Base-by-base conservation (phyloP, 64 coral and sea anemone genomes). In the Pocillopora damicornis region DNA sequence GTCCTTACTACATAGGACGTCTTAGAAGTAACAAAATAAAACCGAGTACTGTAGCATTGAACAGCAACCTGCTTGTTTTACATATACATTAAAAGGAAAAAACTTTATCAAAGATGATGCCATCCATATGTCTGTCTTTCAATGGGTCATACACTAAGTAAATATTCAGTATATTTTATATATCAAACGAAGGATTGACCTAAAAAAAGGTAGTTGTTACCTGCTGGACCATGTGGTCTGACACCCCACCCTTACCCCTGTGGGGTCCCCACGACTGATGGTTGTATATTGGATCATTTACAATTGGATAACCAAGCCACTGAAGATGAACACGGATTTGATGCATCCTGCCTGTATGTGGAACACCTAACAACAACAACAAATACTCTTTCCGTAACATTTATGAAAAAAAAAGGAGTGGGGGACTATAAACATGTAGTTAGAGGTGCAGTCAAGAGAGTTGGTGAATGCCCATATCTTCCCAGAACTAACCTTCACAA, bases 261-360 rank as follows among this genome's bases (percentile, higher is more conserved):
- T 61, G 67, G 76, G 76, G 83, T 16, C 97, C 97, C 97, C 97
- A 99, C 77, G 88, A 86, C 58, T 76, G 25, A 51, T 94, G 87
- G 67, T 99, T 99, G 71, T 99, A 99, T 36, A 99, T 99, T 10
- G 97, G 97, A 81, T 99, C 97, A 91, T 99, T 91, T 95, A 98
- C 86, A 60, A 99, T 99, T 35, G 97, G 97, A 89, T 99, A 91
- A 42, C 97, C 97, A 18, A 99, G 88, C 97, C 97, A 99, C 77
- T 99, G 97, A 37, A 98, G 84, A 58, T 98, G 96, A 61, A 98
- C 96, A 73, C 96, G 79, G 60, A 98, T 98, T 75, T 98, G 96
- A 90, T 98, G 96, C 96, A 98, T 98, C 58, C 96, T 74, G 1
- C 96, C 96, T 79, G 96, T 94, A 75, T 92, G 88, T 74, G 92